phyloP scores from a whole-genome alignment of 2,888 invertebrate species.

The Adela reaumurella region DNA sequence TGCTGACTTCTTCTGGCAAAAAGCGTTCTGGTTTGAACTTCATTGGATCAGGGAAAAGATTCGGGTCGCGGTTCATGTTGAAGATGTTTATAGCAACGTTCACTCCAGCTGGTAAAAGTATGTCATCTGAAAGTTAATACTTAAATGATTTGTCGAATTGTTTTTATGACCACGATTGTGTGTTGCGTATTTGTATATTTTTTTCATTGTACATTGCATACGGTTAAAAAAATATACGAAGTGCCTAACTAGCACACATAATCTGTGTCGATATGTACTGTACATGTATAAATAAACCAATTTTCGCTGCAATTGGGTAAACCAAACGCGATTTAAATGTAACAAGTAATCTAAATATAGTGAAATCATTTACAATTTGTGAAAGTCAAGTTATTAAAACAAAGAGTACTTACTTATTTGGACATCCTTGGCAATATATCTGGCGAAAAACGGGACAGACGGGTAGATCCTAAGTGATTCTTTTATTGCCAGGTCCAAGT shows the following conservation, averaged over 20 bases:
- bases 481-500: slow-evolving; percentile 9
- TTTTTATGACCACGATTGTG: too few relatives aligned
- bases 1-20: slow-evolving; percentile 9
- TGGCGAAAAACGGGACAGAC: slow-evolving; percentile 11
- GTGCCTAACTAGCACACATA: too few relatives aligned
- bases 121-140: slow-evolving; percentile 6
- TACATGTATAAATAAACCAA: too few relatives aligned
- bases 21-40: slow-evolving; percentile 13
- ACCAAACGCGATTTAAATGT: too few relatives aligned
- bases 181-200: too few relatives aligned
- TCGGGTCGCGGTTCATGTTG: slow-evolving; percentile 10
- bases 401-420: neutral
- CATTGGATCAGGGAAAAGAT: slow-evolving; percentile 10
- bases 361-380: slow-evolving; percentile 6
- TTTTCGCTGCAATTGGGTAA: too few relatives aligned
- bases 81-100: slow-evolving; percentile 6
- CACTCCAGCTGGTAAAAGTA: slow-evolving; percentile 6
- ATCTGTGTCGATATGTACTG: too few relatives aligned
- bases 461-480: slow-evolving; percentile 11
- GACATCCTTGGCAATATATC: neutral
- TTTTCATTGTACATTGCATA: too few relatives aligned
- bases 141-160: too few relatives aligned
- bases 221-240: too few relatives aligned
- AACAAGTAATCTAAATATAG: too few relatives aligned
- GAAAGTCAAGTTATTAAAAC: slow-evolving; percentile 5